Conservation (phyloP, 2,888 invertebrate genomes). For the Drosophila infuscata region DNA sequence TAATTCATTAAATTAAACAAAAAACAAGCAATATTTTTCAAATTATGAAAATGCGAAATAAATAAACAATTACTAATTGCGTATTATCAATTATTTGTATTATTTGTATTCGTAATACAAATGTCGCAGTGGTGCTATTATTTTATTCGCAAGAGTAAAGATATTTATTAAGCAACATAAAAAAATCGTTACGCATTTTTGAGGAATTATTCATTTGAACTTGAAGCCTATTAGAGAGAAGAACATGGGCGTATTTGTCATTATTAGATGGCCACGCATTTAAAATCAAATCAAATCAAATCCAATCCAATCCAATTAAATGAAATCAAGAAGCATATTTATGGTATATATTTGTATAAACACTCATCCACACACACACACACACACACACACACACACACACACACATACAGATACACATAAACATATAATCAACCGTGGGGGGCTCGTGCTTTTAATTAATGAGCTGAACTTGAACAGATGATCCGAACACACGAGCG, state of each 20-base stretch:
- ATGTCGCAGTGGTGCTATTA: neutral
- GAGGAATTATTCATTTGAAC: slow-evolving; percentile 21
- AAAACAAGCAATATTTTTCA: neutral
- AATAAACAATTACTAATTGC: neutral
- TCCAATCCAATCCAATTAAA: slow-evolving; percentile 36
- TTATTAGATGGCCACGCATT: slow-evolving; percentile 27
- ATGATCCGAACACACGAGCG: slow-evolving; percentile 16
- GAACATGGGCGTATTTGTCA: slow-evolving; percentile 7
- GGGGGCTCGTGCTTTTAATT: slow-evolving; percentile 78
- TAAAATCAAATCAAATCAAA: slow-evolving; percentile 23
- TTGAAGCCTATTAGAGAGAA: slow-evolving; percentile 25
- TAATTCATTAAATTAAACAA: neutral
- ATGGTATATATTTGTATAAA: neutral
- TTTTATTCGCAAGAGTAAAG: neutral
- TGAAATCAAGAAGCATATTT: slow-evolving; percentile 18
- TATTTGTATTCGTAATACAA: neutral
- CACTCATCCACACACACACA: neutral
- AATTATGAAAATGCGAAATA: neutral
- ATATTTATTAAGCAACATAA: neutral
- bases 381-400: no score
- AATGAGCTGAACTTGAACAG: slow-evolving; percentile 65
- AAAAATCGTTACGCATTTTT: neutral
- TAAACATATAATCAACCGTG: slow-evolving; percentile 56
- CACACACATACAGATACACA: slow-evolving; percentile 7
- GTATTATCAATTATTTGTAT: neutral